Evolutionary conservation across 2,797 vertebrate species (phyloP).

Genomic region (Lemur catta): DNA sequence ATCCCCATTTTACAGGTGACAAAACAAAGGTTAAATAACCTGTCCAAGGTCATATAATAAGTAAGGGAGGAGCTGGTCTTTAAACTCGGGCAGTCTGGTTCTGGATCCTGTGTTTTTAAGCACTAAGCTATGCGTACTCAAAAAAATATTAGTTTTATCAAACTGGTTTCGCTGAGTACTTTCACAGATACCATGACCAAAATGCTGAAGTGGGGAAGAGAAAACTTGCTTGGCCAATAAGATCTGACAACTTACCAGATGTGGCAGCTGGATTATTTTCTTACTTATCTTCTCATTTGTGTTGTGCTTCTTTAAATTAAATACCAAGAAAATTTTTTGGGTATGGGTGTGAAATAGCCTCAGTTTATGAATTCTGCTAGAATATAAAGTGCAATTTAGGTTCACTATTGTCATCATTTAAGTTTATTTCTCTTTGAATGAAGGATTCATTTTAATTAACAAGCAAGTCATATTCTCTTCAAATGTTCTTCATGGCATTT

Average conservation of each 20-base stretch:
- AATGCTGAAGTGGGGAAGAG: not conserved
- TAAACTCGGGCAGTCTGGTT: not conserved
- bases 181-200: not conserved
- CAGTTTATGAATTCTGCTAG: not conserved
- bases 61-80: not conserved
- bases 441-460: not conserved
- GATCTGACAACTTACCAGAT: not conserved
- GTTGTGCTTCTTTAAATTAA: not conserved
- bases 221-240: not conserved
- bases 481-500: not conserved
- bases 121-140: not conserved
- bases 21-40: not conserved
- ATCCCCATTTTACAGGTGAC: not conserved
- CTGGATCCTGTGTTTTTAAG: not conserved
- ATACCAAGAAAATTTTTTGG: not conserved
- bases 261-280: not conserved
- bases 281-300: not conserved
- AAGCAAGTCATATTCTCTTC: not conserved
- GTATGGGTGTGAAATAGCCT: not conserved
- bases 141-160: not conserved
- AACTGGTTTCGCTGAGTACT: not conserved
- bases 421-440: constrained; percentile 18
- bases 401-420: constrained; percentile 30
- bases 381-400: not conserved
- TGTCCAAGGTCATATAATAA: not conserved